Evolutionary conservation across 2,888 invertebrate species (phyloP).

Genomic region (Cheilosia soror): DNA sequence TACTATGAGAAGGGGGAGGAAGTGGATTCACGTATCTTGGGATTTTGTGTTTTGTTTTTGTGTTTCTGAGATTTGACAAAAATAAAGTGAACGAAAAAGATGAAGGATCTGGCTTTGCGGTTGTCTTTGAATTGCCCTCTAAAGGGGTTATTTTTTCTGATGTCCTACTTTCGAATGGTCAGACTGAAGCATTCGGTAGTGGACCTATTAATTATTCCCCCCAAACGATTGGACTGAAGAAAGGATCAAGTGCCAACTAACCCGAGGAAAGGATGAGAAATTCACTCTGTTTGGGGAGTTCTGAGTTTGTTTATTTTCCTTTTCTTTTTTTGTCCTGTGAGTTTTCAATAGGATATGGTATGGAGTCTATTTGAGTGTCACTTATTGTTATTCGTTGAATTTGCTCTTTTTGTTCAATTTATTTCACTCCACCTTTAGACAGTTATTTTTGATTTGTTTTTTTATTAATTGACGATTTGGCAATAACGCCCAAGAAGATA

Average conservation of each 20-base stretch:
- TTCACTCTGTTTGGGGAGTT: constrained; percentile 9
- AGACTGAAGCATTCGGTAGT: constrained; percentile 14
- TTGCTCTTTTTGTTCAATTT: too few species aligned
- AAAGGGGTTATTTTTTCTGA: constrained; percentile 26
- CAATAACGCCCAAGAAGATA: too few species aligned
- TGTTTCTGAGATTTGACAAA: neutral
- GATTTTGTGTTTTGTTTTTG: neutral
- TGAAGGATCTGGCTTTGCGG: constrained; percentile 23
- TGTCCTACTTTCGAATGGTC: constrained; percentile 26
- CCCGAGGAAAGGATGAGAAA: neutral
- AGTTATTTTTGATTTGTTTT: too few species aligned
- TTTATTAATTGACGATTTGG: too few species aligned
- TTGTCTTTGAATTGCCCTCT: constrained; percentile 30
- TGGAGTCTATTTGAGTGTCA: constrained; percentile 10
- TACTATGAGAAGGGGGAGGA: neutral
- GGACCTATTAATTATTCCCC: constrained; percentile 26
- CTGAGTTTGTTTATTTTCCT: neutral
- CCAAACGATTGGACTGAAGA: neutral
- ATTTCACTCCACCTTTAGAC: too few species aligned
- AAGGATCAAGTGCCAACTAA: constrained; percentile 1
- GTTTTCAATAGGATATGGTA: constrained; percentile 7
- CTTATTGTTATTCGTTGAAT: neutral
- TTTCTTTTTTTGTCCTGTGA: neutral
- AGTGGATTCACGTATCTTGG: neutral
- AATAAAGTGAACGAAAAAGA: neutral